These are phyloP conservation scores for Hyperoodon ampullatus DNA, from an alignment of 2,113 vertebrate genomes.

Conservation along the genomic window DNA sequence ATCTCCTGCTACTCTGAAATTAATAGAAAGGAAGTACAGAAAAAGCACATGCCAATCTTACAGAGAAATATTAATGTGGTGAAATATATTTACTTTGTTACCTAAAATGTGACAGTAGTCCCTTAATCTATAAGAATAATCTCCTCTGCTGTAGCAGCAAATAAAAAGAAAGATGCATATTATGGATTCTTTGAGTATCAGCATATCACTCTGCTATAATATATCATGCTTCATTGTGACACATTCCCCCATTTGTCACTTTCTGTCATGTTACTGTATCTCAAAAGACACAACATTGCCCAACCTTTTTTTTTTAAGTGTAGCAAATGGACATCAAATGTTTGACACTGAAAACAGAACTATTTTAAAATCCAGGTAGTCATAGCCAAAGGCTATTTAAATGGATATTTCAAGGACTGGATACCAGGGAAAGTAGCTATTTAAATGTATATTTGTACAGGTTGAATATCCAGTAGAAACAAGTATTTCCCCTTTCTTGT, in stretches of 20 bases:
- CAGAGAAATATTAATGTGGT: constrained; percentile 69
- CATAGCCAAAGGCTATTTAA: constrained; percentile 77
- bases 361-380: constrained; percentile 74
- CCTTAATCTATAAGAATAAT: constrained; percentile 80
- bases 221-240: constrained; percentile 80
- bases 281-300: constrained; percentile 76
- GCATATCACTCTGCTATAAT: constrained; percentile 73
- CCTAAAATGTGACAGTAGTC: constrained; percentile 67
- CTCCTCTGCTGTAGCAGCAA: constrained; percentile 73
- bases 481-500: constrained; percentile 43
- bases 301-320: constrained; percentile 53
- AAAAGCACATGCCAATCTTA: neutral
- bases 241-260: constrained; percentile 78
- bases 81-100: constrained; percentile 73
- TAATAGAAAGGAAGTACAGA: constrained; percentile 55
- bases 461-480: constrained; percentile 41
- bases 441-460: constrained; percentile 67
- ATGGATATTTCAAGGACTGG: constrained; percentile 74
- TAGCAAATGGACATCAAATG: constrained; percentile 75
- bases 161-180: constrained; percentile 75
- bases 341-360: constrained; percentile 74
- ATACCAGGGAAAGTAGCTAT: constrained; percentile 61
- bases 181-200: constrained; percentile 83
- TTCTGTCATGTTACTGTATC: constrained; percentile 77
- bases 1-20: constrained; percentile 61